Conservation (phyloP, 2,113 vertebrate species). For the Hyperopisus bebe region DNA sequence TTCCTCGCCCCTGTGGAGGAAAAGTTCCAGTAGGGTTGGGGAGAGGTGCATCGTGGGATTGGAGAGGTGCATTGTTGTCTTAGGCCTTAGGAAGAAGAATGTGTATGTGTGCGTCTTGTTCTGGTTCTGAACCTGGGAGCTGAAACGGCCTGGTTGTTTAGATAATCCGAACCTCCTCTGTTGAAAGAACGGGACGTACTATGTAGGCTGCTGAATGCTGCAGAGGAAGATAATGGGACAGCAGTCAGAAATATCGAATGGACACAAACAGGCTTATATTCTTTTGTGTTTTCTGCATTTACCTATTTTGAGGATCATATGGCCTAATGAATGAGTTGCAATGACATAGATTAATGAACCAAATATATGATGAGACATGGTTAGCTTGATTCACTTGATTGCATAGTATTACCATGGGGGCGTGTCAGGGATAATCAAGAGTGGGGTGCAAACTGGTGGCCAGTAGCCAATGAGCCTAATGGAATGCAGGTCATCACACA, state of each 20-base stretch:
- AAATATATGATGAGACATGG: neutral
- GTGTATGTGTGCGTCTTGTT: neutral
- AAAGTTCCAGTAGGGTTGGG: neutral
- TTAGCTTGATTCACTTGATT: neutral
- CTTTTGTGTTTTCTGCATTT: neutral
- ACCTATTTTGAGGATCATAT: neutral
- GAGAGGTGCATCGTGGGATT: neutral
- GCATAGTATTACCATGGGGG: neutral
- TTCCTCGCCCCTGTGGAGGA: neutral
- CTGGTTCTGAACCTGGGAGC: neutral
- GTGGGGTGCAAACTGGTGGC: neutral
- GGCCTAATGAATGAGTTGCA: neutral
- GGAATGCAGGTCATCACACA: neutral
- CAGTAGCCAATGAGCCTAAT: neutral
- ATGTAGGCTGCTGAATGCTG: neutral
- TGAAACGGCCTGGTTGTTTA: neutral
- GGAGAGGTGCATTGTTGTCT: neutral
- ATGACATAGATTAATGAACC: neutral
- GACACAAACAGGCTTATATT: neutral
- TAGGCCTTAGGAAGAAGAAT: neutral
- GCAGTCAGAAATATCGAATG: neutral
- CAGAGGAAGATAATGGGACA: neutral
- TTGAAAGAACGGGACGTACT: neutral
- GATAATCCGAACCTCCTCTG: neutral
- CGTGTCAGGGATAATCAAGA: neutral